Evolutionary conservation across 2,113 vertebrate species (phyloP).

Genomic region (Herpetotheres cachinnans): DNA sequence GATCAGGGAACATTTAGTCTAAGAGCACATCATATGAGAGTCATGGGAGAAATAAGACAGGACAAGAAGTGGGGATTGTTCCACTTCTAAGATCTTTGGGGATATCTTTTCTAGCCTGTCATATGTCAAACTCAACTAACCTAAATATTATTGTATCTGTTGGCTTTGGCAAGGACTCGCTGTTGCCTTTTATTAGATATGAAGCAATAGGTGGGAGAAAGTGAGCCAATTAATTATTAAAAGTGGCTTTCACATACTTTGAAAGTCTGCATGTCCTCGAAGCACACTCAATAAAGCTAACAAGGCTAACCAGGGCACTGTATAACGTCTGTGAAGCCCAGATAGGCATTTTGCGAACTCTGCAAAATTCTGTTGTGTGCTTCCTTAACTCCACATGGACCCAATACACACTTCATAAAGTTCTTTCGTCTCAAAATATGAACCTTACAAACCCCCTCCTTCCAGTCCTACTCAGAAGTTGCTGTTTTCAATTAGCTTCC

Average conservation of each 20-base stretch:
- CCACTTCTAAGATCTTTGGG: background rate
- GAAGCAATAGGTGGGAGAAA: background rate
- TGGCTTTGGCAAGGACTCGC: background rate
- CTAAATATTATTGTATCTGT: background rate
- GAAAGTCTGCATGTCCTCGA: slow-evolving; percentile 2
- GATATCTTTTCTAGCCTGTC: background rate
- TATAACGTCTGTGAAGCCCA: background rate
- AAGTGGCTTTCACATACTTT: slow-evolving; percentile 1
- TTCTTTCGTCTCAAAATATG: background rate
- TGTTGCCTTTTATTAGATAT: background rate
- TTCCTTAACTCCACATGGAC: background rate
- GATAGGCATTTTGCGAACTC: background rate
- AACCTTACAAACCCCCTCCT: background rate
- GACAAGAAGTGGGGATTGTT: background rate
- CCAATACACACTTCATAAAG: slow-evolving; percentile 42
- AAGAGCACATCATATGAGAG: background rate
- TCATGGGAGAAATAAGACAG: background rate
- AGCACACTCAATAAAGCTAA: slow-evolving; percentile 44
- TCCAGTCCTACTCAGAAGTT: background rate
- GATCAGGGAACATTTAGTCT: background rate
- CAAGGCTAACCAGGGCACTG: background rate
- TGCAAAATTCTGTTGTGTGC: background rate
- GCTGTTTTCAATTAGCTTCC: background rate
- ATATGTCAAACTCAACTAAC: background rate
- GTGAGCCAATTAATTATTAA: slow-evolving; percentile 24